Evolutionary conservation across 2,888 invertebrate species (phyloP).

Genomic region (Cantharis rufa): DNA sequence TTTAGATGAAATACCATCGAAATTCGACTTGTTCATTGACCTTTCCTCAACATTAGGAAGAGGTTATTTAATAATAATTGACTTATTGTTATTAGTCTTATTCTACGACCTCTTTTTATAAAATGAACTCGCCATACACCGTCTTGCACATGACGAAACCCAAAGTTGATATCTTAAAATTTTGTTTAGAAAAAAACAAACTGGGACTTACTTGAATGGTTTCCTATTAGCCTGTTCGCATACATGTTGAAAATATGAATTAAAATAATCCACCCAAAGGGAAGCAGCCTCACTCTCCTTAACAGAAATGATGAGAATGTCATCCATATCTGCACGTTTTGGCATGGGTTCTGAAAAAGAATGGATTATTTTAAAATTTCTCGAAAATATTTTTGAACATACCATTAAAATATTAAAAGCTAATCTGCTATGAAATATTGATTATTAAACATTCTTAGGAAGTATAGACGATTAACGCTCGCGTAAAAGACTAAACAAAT

Average conservation of each 20-base stretch:
- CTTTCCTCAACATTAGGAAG: not conserved
- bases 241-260: constrained; percentile 82
- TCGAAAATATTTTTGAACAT: not conserved
- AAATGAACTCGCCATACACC: not conserved
- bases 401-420: not conserved
- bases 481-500: not conserved
- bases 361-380: not conserved
- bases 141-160: not conserved
- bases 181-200: not conserved
- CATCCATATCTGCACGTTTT: constrained; percentile 67
- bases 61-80: not conserved
- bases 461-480: not conserved
- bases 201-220: constrained; percentile 73
- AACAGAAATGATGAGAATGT: constrained; percentile 80
- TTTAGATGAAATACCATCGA: not conserved
- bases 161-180: too few species aligned
- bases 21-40: not conserved
- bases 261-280: constrained; percentile 80
- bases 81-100: not conserved
- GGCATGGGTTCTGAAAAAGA: constrained; percentile 42
- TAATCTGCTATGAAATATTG: not conserved
- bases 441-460: not conserved
- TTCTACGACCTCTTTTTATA: not conserved
- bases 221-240: constrained; percentile 76
- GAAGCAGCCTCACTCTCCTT: constrained; percentile 78